phyloP scores from a whole-genome alignment of 1,140 invertebrate genomes.

The Danaus plexippus region DNA sequence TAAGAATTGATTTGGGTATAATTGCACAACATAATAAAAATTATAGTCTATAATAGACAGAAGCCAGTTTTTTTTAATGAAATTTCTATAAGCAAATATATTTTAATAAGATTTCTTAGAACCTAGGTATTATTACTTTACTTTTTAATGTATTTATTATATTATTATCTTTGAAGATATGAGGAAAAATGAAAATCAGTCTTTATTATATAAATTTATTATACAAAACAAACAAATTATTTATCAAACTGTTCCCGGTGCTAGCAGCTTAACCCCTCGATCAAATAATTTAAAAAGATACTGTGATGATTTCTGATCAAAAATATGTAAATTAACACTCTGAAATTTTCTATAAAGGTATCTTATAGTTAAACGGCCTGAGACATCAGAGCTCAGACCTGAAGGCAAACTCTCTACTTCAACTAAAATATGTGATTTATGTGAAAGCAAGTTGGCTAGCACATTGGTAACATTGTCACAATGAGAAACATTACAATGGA shows the following conservation, averaged over 20 bases:
- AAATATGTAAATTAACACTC: conserved; percentile 40
- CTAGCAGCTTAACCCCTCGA: conserved; percentile 79
- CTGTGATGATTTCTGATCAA: conserved; percentile 54
- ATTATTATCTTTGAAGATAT: too few relatives aligned
- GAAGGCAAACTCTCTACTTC: conserved; percentile 76
- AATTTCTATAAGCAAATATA: too few relatives aligned
- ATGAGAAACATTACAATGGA: conserved; percentile 57
- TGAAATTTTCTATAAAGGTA: conserved; percentile 59
- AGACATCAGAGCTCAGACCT: conserved; percentile 78
- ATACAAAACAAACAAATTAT: conserved; percentile 10
- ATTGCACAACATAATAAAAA: too few relatives aligned
- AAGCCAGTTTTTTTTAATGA: too few relatives aligned
- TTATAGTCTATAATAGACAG: too few relatives aligned
- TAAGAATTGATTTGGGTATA: too few relatives aligned
- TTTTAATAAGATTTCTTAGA: too few relatives aligned
- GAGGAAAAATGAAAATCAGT: too few relatives aligned
- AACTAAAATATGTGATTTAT: conserved; percentile 76
- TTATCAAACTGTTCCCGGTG: conserved; percentile 71
- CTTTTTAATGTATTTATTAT: too few relatives aligned
- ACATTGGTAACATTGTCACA: conserved; percentile 72
- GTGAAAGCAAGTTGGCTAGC: conserved; percentile 73
- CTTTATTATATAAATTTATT: background rate
- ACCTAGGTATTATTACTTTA: too few relatives aligned
- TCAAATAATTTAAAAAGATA: conserved; percentile 81
- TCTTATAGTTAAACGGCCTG: conserved; percentile 76